Evolutionary conservation across 2,113 vertebrate genomes (phyloP), one percentile per base, ranked within the genome.

Genomic region (Laterallus jamaicensis): DNA sequence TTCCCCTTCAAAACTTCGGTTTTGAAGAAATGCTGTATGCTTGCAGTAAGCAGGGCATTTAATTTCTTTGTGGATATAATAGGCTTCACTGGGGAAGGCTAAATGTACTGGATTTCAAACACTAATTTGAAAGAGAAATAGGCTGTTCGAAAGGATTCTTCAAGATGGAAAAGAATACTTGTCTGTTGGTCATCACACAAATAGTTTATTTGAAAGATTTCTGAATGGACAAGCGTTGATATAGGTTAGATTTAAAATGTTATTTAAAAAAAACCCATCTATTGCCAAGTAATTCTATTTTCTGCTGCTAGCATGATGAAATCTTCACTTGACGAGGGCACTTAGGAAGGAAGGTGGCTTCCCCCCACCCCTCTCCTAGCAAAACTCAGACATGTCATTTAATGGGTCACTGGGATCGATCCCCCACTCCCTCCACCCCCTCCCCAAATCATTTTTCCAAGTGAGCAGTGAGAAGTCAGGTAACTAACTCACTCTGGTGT

Each of bases 241-340:
- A 32, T 18, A 28, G 55, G 17, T 50, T 42, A 58, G 8, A 9
- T 29, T 93, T 92, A 59, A 44, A 91, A 60, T 71, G 22, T 49
- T 49, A 22, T 70, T 58, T 14, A 14, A 21, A 75, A 29, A 22
- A 49, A 49, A 10, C 49, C 18, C n/a, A 42, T 47, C 44, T 47
- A 28, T 64, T 67, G 39, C 44, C 18, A 74, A 21, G 4, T 35
- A 70, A 54, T 37, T 58, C 1, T 25, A 15, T 84, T 62, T 93
- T 82, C 77, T 92, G 17, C 85, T 47, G 44, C 44, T 92, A 25
- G 70, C 90, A 56, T 78, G 95, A 21, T 81, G 82, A 94, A 85
- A 54, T 15, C 67, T 78, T 83, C 60, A 58, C 37, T 88, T 67
- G 11, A 66, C 4, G 12, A 74, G 31, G 52, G 71, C 58, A 74